Base-by-base conservation (phyloP, 2,797 vertebrate genomes). In the Buceros bicornis region DNA sequence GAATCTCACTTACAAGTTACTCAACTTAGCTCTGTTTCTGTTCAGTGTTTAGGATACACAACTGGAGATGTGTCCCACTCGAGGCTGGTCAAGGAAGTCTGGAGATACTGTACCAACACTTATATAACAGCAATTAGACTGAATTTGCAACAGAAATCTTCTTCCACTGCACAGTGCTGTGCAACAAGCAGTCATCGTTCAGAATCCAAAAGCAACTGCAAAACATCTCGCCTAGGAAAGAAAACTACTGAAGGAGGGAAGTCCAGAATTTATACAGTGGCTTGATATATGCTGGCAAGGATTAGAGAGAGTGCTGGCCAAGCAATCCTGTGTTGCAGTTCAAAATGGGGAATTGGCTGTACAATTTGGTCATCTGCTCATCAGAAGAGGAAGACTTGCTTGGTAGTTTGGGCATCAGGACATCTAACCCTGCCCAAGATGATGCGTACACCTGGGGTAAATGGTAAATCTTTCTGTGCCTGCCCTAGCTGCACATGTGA, bases 151-250 rank as follows among this genome's bases (percentile, higher is more conserved):
- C 8, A 58, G 37, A 70, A 17, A 60, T 54, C 31, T 81, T 70
- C 51, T 77, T 53, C 29, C 48, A 60, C 13, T 50, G 31, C 26
- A n/a, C 13, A 12, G 10, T n/a, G 28, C 11, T 47, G 12, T 51
- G 51, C 7, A 14, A 62, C 0, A 0, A 66, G 22, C 13, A 19
- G 25, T 25, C 31, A 33, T 48, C n/a, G 37, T 60, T 79, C 42
- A 53, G 33, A 77, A 57, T 5, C 42, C 14, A 42, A 54, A 76
- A 91, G 9, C 16, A 87, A 40, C 28, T 37, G 28, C 45, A 67
- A 76, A 94, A 83, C 6, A 29, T 1, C 5, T 61, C 16, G 8
- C 53, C 28, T 25, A 29, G 76, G 74, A 82, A 91, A 26, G 14
- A 37, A 5, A 57, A 11, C 28, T 64, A 45, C 13, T 19, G 62